Evolutionary conservation across 2,888 invertebrate genomes (phyloP).

Genomic region (Thera britannica): DNA sequence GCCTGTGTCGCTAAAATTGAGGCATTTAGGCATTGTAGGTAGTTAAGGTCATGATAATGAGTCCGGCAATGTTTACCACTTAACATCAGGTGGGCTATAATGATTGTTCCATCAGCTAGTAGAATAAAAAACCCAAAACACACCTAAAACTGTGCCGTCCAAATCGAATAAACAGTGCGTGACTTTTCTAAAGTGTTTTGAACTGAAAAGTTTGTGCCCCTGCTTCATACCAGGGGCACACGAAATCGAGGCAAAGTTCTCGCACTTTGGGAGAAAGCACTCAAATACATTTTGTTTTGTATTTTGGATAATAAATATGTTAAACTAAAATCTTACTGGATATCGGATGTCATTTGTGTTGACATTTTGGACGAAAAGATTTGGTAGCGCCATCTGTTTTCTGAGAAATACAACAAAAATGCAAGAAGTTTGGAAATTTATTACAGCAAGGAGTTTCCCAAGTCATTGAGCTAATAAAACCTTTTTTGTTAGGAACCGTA

Average conservation of each 20-base stretch:
- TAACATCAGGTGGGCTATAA: no score
- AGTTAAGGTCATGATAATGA: no score
- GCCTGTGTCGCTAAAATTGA: no score
- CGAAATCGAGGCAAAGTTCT: neutral
- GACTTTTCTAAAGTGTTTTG: constrained; percentile 44
- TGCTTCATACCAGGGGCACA: constrained; percentile 20
- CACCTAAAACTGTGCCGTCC: constrained; percentile 71
- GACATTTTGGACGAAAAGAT: neutral
- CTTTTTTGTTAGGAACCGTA: neutral
- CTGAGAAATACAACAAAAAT: neutral
- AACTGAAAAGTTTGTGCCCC: constrained; percentile 5
- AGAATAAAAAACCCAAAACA: constrained; percentile 15
- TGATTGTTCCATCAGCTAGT: no score
- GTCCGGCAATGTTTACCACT: no score
- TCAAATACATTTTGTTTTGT: constrained; percentile 20
- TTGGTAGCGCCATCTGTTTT: neutral
- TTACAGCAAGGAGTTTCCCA: no score
- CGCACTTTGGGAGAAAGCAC: constrained; percentile 12
- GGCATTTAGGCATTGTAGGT: no score
- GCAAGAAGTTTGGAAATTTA: no score
- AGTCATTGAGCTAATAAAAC: neutral
- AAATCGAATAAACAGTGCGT: constrained; percentile 71
- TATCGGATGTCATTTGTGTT: neutral
- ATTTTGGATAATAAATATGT: neutral
- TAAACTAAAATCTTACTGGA: neutral